Evolutionary conservation across 2,888 invertebrate genomes (phyloP), one percentile per base, ranked within the genome.

Genomic region (Drosophila subquinaria): DNA sequence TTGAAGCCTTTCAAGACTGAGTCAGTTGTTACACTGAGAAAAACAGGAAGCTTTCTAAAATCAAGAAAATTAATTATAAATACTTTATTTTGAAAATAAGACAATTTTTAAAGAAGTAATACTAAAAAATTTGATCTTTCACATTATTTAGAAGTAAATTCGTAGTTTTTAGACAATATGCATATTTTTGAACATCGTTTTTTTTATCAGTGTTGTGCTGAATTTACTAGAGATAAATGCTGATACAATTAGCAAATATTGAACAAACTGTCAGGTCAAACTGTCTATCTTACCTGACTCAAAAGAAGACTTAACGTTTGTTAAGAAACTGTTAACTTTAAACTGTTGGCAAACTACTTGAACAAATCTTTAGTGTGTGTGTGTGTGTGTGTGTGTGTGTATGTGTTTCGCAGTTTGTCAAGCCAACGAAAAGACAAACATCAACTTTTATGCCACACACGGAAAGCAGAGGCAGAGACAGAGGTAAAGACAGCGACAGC

Each of bases 261-360:
- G 15, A 20, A 45, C 47, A 45, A 20, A 20, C 3, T 27, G 15
- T 4, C 27, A 8, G 17, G 30, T 38, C 36, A 17, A 59, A 40
- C 27, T 57, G 47, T 57, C 40, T 30, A 17, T 8, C 20, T 38
- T 15, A 47, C 50, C 59, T 30, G 20, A 30, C 50, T 50, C 50
- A 61, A 45, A 20, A 10, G 47, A n/a, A 42, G 59, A 60, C 70
- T 63, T 56, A 45, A 43, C 8, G 35, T 42, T 60, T 61, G 50
- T 67, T 61, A 45, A 61, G 47, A 57, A 79, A 69, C 51, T 76
- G 48, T 63, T 53, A 79, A 69, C 43, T 75, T 52, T 69, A 47
- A 73, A 61, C 45, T 45, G 76, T 47, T 57, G 72, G 36, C 48
- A 51, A 64, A 79, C 52, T 74, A 62, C 59, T 57, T 51, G 35